Base-by-base conservation (phyloP, 1,140 invertebrate species). In the Anoplolepis gracilipes region DNA sequence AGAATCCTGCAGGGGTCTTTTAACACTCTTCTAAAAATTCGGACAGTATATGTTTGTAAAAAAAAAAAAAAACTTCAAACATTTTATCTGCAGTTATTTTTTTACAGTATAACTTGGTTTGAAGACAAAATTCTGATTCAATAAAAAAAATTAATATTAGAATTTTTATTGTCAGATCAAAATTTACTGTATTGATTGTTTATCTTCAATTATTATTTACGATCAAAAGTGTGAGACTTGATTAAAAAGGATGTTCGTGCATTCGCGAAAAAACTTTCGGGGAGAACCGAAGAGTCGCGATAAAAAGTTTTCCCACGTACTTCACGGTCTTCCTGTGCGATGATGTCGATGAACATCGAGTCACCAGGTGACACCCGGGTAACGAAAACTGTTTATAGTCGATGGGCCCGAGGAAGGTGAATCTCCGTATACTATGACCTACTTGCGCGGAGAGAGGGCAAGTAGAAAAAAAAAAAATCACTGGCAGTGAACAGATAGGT, bases 291-390 rank as follows among this genome's bases (percentile, higher is more conserved):
- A 6, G 53, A 36, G 3, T n/a, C n/a, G n/a, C n/a, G n/a, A n/a
- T 33, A 82, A 82, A 82, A 82, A 82, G 25, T 82, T 87, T 91
- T 91, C 91, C 85, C 91, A 91, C 90, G 90, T 87, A 88, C 61
- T 85, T 87, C 25, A 67, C 19, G 67, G 91, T 87, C 90, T 90
- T 90, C 86, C 64, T 53, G n/a, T n/a, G 53, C 55, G 39, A 59
- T 19, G 85, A 62, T 36, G 69, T 81, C 57, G 36, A 65, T 61
- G 22, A 19, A 11, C 53, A 22, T 46, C 72, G 33, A 55, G 67
- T 81, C 69, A 75, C 69, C 46, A 79, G 87, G 30, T 55, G 78
- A 82, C 53, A 61, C 28, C 61, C 65, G 69, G 62, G 79, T 87
- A 85, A 87, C 73, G 78, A 88, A 75, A 87, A 57, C 55, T 55